A percentile compares a stretch with the other conserved stretches of the same genome.
Evolutionary conservation across 2,888 invertebrate species (phyloP).

Genomic region (Euphydryas editha): DNA sequence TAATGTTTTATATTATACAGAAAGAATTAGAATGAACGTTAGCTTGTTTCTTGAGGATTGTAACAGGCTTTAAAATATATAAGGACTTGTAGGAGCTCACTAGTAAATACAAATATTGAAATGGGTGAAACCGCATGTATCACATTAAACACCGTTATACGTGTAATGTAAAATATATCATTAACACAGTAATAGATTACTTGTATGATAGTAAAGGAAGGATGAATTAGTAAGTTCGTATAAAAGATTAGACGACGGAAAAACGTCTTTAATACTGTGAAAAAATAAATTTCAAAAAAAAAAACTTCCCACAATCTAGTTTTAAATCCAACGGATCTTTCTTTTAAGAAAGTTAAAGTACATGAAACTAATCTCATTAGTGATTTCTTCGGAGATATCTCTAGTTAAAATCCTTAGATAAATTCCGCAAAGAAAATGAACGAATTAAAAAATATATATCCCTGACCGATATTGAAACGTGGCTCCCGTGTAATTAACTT

Average conservation of each 20-base stretch:
- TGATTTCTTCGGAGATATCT: slow-evolving; percentile 13
- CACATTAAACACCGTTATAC: too few species aligned
- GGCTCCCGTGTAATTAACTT: slow-evolving; percentile 25
- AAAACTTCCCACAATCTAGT: slow-evolving; percentile 8
- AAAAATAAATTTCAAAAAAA: slow-evolving; percentile 3
- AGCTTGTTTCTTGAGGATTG: too few species aligned
- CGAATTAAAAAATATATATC: slow-evolving; percentile 18
- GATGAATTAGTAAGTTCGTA: background rate
- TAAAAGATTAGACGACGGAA: background rate
- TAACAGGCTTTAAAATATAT: too few species aligned
- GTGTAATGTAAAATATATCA: too few species aligned
- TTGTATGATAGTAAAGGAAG: too few species aligned
- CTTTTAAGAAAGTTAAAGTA: slow-evolving; percentile 11
- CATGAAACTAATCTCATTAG: slow-evolving; percentile 20
- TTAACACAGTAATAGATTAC: too few species aligned
- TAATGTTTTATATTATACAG: too few species aligned
- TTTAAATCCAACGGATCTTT: slow-evolving; percentile 13
- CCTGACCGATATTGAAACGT: slow-evolving; percentile 26
- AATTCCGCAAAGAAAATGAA: slow-evolving; percentile 18
- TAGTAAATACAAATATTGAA: slow-evolving; percentile 3
- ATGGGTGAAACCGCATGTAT: too few species aligned
- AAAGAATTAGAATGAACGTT: too few species aligned
- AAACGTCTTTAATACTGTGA: background rate
- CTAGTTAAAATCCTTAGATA: slow-evolving; percentile 17
- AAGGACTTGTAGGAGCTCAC: too few species aligned